A percentile compares a stretch with the other conserved stretches of the same genome.
phyloP scores from a whole-genome alignment of 2,113 vertebrate genomes.

The Tachysurus fulvidraco region DNA sequence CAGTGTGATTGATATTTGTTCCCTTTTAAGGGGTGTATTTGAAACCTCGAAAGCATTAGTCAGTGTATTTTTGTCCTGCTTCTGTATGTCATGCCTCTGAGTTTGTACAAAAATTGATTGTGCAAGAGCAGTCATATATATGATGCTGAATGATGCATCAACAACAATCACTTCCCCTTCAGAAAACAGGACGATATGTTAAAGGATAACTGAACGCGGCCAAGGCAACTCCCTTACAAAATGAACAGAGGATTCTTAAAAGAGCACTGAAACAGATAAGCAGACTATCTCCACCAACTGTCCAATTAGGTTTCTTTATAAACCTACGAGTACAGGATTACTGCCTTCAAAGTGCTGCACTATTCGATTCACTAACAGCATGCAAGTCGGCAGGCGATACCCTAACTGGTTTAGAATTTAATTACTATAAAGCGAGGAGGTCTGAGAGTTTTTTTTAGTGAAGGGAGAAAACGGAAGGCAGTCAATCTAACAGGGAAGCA shows the following conservation, averaged over 20 bases:
- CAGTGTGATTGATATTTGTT: background rate
- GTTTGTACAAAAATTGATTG: background rate
- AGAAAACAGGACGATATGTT: background rate
- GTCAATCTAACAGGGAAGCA: background rate
- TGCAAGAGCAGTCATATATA: background rate
- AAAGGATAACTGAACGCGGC: background rate
- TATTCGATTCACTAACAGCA: constrained; percentile 40
- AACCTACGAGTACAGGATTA: constrained; percentile 42
- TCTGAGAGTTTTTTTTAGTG: constrained; percentile 18
- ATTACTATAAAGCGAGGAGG: constrained; percentile 40
- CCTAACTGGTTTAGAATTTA: constrained; percentile 42
- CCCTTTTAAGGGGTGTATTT: background rate
- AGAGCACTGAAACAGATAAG: constrained; percentile 17
- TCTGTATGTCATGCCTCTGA: background rate
- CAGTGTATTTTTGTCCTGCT: background rate
- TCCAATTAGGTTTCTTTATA: constrained; percentile 30
- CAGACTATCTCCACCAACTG: constrained; percentile 23
- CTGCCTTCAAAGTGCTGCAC: constrained; percentile 43
- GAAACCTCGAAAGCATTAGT: background rate
- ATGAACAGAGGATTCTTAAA: background rate
- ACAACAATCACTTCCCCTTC: background rate
- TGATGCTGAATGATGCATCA: background rate
- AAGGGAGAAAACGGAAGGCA: background rate
- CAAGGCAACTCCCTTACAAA: background rate
- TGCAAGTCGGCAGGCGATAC: constrained; percentile 17